Evolutionary conservation across 2,888 invertebrate genomes (phyloP).

Genomic region (Smittia aterrima): DNA sequence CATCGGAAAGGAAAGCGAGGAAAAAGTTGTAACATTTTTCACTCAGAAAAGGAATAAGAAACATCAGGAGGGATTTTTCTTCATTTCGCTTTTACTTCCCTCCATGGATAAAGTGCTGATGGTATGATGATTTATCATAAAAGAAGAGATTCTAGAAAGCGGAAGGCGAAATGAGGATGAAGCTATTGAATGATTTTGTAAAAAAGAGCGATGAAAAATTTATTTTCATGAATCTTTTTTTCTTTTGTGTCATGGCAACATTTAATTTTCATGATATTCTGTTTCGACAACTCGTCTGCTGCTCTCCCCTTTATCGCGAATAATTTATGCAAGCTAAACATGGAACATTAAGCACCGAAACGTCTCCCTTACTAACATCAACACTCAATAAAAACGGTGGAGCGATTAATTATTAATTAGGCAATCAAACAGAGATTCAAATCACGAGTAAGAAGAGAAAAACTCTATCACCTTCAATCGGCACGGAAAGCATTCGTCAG

Average conservation of each 20-base stretch:
- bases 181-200: slow-evolving; percentile 33
- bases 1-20: slow-evolving; percentile 11
- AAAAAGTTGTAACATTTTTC: slow-evolving; percentile 38
- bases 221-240: background rate
- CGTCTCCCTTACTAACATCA: background rate
- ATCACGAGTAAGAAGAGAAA: background rate
- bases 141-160: slow-evolving; percentile 10
- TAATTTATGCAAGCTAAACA: background rate
- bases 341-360: background rate
- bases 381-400: background rate
- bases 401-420: slow-evolving; percentile 2
- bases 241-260: slow-evolving; percentile 31
- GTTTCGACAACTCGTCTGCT: background rate
- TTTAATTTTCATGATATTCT: slow-evolving; percentile 38
- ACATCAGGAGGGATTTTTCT: slow-evolving; percentile 22
- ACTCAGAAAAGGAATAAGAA: background rate
- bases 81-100: background rate
- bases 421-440: background rate
- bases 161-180: slow-evolving; percentile 11
- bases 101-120: slow-evolving; percentile 28
- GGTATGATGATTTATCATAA: slow-evolving; percentile 39
- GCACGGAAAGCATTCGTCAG: background rate
- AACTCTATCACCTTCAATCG: slow-evolving; percentile 8
- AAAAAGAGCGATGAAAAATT: background rate
- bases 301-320: background rate